Percentiles rank a stretch among this genome's conserved stretches.
Conservation (phyloP, 2,113 vertebrate species). For the Spea bombifrons region DNA sequence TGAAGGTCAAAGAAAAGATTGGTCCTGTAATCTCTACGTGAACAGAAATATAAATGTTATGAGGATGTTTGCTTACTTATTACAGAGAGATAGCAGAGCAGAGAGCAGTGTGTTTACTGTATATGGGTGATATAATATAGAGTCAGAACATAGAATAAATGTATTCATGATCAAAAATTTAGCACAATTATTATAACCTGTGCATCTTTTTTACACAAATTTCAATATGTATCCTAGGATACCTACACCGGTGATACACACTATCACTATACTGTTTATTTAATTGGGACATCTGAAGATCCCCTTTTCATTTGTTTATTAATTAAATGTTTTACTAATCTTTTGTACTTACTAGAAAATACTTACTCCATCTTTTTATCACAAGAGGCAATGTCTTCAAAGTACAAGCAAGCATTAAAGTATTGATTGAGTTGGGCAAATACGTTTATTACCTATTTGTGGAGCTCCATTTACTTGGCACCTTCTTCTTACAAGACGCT, state of each 20-base stretch:
- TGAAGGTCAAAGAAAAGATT: slow-evolving; percentile 46
- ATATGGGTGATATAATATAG: too few relatives aligned
- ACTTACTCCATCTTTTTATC: slow-evolving; percentile 11
- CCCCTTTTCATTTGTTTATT: not conserved
- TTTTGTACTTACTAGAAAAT: not conserved
- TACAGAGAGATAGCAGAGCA: not conserved
- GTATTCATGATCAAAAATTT: too few relatives aligned
- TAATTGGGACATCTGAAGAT: not conserved
- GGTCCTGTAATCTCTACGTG: slow-evolving; percentile 45
- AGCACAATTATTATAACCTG: too few relatives aligned
- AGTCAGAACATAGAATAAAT: too few relatives aligned
- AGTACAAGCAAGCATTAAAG: slow-evolving; percentile 25
- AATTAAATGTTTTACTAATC: not conserved
- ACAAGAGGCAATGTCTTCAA: slow-evolving; percentile 14
- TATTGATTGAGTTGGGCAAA: slow-evolving; percentile 18
- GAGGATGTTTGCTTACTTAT: not conserved
- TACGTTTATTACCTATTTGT: slow-evolving; percentile 39
- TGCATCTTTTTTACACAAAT: too few relatives aligned
- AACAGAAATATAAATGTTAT: slow-evolving; percentile 45
- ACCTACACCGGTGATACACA: too few relatives aligned
- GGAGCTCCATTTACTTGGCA: slow-evolving; percentile 21
- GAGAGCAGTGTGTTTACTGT: too few relatives aligned
- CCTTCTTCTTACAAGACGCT: slow-evolving; percentile 22
- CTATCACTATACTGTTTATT: too few relatives aligned
- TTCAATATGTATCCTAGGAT: too few relatives aligned